Conservation (phyloP, 2,113 vertebrate species). For the Lycaon pictus region DNA sequence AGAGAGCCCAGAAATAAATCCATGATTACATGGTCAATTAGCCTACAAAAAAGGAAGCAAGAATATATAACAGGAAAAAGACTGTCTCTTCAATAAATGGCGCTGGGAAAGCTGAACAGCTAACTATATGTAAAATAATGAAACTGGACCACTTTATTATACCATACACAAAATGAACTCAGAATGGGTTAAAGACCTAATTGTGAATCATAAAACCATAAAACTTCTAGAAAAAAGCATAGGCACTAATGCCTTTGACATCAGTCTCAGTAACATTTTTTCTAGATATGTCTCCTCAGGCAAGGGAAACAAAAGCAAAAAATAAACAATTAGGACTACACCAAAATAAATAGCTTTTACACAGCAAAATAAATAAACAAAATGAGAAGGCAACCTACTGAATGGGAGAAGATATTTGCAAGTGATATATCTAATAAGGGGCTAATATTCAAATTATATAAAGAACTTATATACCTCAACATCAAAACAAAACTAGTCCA, state of each 20-base stretch:
- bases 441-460: neutral
- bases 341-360: neutral
- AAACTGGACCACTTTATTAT: neutral
- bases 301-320: neutral
- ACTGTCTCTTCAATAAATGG: neutral
- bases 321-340: neutral
- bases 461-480: neutral
- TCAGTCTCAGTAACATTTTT: neutral
- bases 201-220: neutral
- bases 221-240: neutral
- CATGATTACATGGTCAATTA: neutral
- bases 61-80: neutral
- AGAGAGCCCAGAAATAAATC: neutral
- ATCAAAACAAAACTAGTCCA: neutral
- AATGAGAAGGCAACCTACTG: neutral
- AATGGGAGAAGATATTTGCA: neutral
- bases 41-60: neutral
- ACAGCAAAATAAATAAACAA: neutral
- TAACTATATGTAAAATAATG: neutral
- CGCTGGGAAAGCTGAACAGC: neutral
- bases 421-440: neutral
- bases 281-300: neutral
- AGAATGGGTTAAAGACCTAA: neutral
- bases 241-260: neutral
- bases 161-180: neutral